Base-by-base conservation (phyloP, 1,140 invertebrate genomes). In the Penaeus vannamei region DNA sequence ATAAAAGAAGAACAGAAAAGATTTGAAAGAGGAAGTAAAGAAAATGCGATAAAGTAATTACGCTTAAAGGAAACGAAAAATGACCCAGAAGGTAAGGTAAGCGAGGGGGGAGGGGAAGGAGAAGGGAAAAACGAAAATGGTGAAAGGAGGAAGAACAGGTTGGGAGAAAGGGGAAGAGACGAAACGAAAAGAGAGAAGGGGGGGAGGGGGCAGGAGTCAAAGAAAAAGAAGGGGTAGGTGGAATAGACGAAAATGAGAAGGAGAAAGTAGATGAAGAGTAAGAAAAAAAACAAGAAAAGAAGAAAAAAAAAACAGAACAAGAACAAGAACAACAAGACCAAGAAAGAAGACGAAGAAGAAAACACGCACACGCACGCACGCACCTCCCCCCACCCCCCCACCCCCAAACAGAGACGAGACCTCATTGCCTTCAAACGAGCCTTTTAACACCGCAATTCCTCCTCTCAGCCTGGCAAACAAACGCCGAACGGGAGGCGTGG, bases 401-500 rank as follows among this genome's bases (percentile, higher is more conserved):
- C 76, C 29, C 22, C 83, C 64, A 36, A 77, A 36, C 32, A 23
- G n/a, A 12, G 32, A 22, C 42, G n/a, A 46, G 76, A 23, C 2
- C 62, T 53, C 64, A 17, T 53, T 19, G 42, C 72, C 72, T 66
- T 66, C 64, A n/a, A 85, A 85, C 46, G 83, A 85, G 64, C 62
- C 36, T 53, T 85, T 85, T 69, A 85, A 23, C 83, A 23, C 83
- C 14, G 7, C 14, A 26, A 69, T 17, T 36, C 10, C 46, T 29
- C n/a, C 83, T 62, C 29, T 32, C 83, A 64, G 83, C 62, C 46
- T 42, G 83, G 83, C 62, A 85, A 85, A 85, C 83, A 85, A 53
- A 72, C 82, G 61, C 42, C 32, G 20, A 20, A 26, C 29, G 76
- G 20, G n/a, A 46, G 32, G 69, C 77, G 84, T 85, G 69, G 46